A percentile compares a stretch with the other conserved stretches of the same genome.
These are phyloP conservation scores for Prenolepis imparis DNA, from an alignment of 2,888 invertebrate genomes.

Conservation along the genomic window DNA sequence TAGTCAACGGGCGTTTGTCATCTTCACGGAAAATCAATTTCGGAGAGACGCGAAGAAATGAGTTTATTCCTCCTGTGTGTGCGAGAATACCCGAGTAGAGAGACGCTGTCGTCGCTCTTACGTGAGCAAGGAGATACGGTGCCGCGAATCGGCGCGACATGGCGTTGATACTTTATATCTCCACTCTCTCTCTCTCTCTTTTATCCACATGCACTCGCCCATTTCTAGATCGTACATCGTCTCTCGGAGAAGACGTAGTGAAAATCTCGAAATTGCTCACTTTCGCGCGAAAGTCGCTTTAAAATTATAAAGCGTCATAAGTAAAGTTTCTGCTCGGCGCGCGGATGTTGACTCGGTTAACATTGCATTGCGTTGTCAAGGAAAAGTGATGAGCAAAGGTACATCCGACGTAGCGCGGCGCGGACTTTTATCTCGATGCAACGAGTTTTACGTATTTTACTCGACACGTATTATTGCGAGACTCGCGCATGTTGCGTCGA, in stretches of 20 bases:
- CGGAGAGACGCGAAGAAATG: constrained; percentile 12
- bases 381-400: constrained; percentile 18
- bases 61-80: constrained; percentile 19
- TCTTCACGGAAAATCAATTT: constrained; percentile 47
- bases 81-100: not conserved
- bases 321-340: constrained; percentile 24
- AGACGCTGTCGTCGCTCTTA: constrained; percentile 32
- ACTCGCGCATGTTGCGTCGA: not conserved
- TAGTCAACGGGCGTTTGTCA: constrained; percentile 40
- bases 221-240: constrained; percentile 14
- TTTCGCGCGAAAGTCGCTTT: constrained; percentile 28
- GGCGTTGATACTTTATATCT: constrained; percentile 37
- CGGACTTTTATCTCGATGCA: constrained; percentile 5
- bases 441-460: not conserved
- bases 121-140: constrained; percentile 33
- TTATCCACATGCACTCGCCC: constrained; percentile 11
- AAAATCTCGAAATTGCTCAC: constrained; percentile 40
- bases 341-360: constrained; percentile 43
- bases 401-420: not conserved
- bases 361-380: constrained; percentile 3
- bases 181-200: not conserved
- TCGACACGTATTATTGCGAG: not conserved
- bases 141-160: not conserved
- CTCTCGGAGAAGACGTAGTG: constrained; percentile 19
- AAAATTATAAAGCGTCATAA: constrained; percentile 28